These are phyloP conservation scores for Meloidogyne exigua DNA, from an alignment of 1,140 invertebrate species.

Conservation along the genomic window DNA sequence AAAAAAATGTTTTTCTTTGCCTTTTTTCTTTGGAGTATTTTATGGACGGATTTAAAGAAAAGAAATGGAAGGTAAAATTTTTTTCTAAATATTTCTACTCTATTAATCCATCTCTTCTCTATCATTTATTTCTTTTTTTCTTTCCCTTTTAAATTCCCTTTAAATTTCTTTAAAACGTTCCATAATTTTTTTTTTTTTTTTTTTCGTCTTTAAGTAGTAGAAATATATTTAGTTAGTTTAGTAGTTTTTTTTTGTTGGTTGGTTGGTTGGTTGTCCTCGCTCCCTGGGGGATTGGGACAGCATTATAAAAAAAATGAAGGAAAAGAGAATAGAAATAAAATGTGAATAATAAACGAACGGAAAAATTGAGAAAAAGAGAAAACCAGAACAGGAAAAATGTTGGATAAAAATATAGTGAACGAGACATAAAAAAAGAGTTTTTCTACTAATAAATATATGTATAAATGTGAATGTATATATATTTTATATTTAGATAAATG, in stretches of 20 bases:
- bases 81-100: background rate
- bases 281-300: background rate
- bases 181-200: background rate
- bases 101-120: background rate
- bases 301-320: background rate
- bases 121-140: background rate
- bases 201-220: background rate
- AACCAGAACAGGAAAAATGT: background rate
- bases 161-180: conserved; percentile 11
- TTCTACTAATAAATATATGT: no score
- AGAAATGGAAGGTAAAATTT: background rate
- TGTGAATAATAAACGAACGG: background rate
- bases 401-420: background rate
- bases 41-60: background rate
- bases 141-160: background rate
- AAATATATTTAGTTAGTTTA: no score
- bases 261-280: conserved; percentile 1
- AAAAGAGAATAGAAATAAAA: background rate
- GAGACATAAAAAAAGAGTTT: background rate
- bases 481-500: background rate
- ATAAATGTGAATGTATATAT: background rate
- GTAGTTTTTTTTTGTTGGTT: no score
- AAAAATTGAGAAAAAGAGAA: background rate
- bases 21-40: background rate
- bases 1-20: no score